Base-by-base conservation (phyloP, 2,113 vertebrate species). In the Telmatochromis sp. region DNA sequence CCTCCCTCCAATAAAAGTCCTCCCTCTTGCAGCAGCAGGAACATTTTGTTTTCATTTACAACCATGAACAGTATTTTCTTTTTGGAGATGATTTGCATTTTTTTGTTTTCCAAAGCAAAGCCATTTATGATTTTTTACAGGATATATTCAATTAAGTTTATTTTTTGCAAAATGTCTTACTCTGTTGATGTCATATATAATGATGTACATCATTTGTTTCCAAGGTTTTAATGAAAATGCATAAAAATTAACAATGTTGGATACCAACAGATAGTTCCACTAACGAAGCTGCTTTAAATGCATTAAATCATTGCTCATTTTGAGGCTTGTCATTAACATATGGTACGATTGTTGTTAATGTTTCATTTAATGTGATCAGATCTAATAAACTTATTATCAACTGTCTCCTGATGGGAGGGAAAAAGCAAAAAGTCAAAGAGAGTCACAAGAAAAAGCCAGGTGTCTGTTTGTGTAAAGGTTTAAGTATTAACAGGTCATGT, bases 391-490 rank as follows among this genome's bases (percentile, higher is more conserved):
- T 0, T 65, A 42, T 26, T 42, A 71, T 15, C 1, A 3, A 3
- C 13, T 42, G 13, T 71, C 12, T 71, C 0, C n/a, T 42, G 35
- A 71, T 42, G 5, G 12, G 35, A 14, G 35, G 0, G 21, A 6
- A 71, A 71, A 42, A 14, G 7, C n/a, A 71, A 42, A 71, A 71
- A 15, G n/a, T 15, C 35, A 71, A 23, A 71, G 65, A 71, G 37
- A 42, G 6, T 68, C 11, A 8, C 0, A 68, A 42, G 65, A 71
- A 23, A 42, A 42, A 71, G 35, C 12, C 65, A 26, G 37, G 0
- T 0, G 2, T 71, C 12, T 71, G 37, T 71, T 42, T 71, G 37
- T 42, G 65, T 26, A 42, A 71, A 23, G 65, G 65, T 71, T 71
- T 71, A 71, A 23, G 37, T 15, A 71, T 71, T 71, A 71, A 71